Evolutionary conservation across 2,113 vertebrate genomes (phyloP).

Genomic region (Cebidichthys violaceus): DNA sequence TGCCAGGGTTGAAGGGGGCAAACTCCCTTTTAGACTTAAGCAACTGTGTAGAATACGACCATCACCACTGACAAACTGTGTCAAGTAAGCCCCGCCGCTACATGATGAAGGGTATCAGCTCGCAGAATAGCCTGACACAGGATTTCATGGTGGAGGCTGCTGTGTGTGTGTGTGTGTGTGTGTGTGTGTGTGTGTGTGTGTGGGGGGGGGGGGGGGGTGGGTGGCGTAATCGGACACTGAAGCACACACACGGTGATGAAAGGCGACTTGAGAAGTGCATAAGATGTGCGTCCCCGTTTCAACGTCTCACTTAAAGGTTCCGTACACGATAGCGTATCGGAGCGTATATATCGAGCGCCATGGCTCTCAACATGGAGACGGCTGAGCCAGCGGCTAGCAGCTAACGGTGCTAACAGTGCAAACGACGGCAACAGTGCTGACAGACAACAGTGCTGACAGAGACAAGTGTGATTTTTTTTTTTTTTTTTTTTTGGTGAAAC

Average conservation of each 20-base stretch:
- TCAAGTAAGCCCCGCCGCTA: slow-evolving; percentile 44
- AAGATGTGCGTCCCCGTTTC: background rate
- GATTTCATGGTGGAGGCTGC: slow-evolving; percentile 39
- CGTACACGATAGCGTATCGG: too few species aligned
- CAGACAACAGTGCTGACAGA: too few species aligned
- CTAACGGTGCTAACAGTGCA: background rate
- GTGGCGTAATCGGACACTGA: too few species aligned
- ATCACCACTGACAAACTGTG: slow-evolving; percentile 38
- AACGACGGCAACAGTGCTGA: too few species aligned
- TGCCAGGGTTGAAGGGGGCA: background rate
- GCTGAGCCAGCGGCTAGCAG: background rate
- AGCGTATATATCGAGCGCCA: background rate
- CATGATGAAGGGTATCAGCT: slow-evolving; percentile 62
- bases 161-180: too few species aligned
- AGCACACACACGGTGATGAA: slow-evolving; percentile 4
- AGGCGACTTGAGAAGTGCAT: slow-evolving; percentile 19
- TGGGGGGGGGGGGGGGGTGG: too few species aligned
- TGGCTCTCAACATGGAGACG: too few species aligned
- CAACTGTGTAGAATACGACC: slow-evolving; percentile 6
- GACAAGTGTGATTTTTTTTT: too few species aligned
- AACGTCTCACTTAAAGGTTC: background rate
- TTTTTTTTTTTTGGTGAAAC: background rate
- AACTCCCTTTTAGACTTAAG: background rate
- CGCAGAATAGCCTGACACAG: slow-evolving; percentile 35
- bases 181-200: too few species aligned